Conservation (phyloP, 2,797 vertebrate genomes). For the Avahi laniger region DNA sequence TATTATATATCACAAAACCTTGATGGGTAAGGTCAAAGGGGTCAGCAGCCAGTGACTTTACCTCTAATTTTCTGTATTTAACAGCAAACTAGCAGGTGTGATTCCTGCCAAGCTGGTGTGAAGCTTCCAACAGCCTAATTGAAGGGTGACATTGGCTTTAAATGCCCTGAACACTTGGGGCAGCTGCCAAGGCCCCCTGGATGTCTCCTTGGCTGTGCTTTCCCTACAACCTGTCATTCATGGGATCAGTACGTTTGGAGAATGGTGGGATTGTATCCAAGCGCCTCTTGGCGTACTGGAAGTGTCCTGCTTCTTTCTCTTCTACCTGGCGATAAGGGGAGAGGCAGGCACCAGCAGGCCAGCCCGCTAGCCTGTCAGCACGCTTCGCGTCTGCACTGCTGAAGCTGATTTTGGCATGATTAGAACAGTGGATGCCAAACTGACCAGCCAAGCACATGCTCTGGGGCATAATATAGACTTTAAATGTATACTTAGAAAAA, state of each 20-base stretch:
- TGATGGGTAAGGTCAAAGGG: not conserved
- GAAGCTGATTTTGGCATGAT: not conserved
- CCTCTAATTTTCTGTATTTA: not conserved
- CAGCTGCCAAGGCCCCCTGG: not conserved
- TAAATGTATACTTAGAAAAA: not conserved
- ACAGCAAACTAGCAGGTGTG: not conserved
- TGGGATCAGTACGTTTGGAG: not conserved
- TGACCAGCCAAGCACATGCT: not conserved
- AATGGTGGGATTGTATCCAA: not conserved
- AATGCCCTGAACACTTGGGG: not conserved
- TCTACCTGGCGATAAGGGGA: not conserved
- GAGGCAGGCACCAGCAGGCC: constrained; percentile 24
- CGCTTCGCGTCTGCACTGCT: accelerated
- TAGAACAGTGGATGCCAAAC: not conserved
- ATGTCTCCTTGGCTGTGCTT: not conserved
- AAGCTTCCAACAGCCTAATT: not conserved
- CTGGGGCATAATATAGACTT: not conserved
- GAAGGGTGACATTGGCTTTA: not conserved
- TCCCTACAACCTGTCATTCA: not conserved
- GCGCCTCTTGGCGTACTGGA: not conserved
- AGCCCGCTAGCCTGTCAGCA: not conserved
- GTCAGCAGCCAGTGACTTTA: not conserved
- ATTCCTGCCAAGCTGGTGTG: not conserved
- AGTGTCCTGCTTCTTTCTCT: not conserved
- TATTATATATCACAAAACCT: not conserved